phyloP scores from a whole-genome alignment of 2,888 invertebrate species.

The Platypus cylindrus region DNA sequence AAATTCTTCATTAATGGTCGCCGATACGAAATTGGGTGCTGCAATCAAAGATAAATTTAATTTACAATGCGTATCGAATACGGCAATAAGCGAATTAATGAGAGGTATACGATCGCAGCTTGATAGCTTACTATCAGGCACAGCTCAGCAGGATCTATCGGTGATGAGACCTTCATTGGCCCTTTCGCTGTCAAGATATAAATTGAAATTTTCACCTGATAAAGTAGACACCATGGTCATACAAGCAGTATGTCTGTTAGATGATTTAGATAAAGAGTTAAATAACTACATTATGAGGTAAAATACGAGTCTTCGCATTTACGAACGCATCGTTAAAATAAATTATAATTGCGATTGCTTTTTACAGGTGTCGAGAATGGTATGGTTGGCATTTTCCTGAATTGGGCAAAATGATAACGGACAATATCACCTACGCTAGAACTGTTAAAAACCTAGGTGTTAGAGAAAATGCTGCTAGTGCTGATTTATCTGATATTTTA shows the following conservation, averaged over 20 bases:
- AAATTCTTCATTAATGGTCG: slow-evolving; percentile 81
- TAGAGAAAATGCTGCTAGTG: slow-evolving; percentile 66
- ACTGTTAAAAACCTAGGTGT: slow-evolving; percentile 73
- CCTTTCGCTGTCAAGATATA: slow-evolving; percentile 85
- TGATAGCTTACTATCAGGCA: slow-evolving; percentile 77
- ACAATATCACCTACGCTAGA: slow-evolving; percentile 85
- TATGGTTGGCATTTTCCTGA: slow-evolving; percentile 99
- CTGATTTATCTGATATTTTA: slow-evolving; percentile 85
- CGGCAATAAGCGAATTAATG: slow-evolving; percentile 73
- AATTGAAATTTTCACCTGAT: slow-evolving; percentile 96
- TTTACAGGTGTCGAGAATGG: slow-evolving; percentile 74
- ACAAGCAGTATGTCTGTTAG: slow-evolving; percentile 86
- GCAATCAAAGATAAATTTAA: slow-evolving; percentile 90
- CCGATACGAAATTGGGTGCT: slow-evolving; percentile 89
- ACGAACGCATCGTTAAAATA: too few species aligned
- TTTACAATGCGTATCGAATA: slow-evolving; percentile 76
- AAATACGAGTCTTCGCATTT: not conserved
- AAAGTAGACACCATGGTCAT: slow-evolving; percentile 99
- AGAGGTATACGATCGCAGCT: slow-evolving; percentile 89
- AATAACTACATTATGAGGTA: slow-evolving; percentile 91
- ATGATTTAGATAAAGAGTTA: slow-evolving; percentile 95
- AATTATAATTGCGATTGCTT: too few species aligned
- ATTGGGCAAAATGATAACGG: slow-evolving; percentile 87
- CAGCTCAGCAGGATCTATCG: slow-evolving; percentile 82
- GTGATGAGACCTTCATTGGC: slow-evolving; percentile 95